Percentiles rank a stretch among this genome's conserved stretches.
Conservation (phyloP, 2,113 vertebrate species). For the Hippocampus comes region DNA sequence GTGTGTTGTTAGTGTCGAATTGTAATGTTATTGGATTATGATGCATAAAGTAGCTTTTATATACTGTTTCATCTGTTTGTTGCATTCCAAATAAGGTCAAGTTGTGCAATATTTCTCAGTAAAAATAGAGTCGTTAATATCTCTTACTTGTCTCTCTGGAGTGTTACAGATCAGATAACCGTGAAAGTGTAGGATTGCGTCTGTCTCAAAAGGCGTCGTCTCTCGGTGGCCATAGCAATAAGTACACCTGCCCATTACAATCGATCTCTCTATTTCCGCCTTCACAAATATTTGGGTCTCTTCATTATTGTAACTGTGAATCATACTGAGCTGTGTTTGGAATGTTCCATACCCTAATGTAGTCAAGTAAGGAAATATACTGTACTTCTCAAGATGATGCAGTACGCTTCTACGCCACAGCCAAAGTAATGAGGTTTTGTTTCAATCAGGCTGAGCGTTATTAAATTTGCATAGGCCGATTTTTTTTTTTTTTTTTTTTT, state of each 20-base stretch:
- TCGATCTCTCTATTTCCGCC: no score
- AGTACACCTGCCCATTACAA: neutral
- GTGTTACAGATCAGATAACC: neutral
- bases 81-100: neutral
- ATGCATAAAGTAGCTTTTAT: conserved; percentile 3
- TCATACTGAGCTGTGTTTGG: neutral
- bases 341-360: neutral
- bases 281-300: neutral
- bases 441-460: no score
- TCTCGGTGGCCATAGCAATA: neutral
- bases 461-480: neutral
- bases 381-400: neutral
- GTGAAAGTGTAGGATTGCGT: neutral
- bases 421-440: no score
- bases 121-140: neutral
- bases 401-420: neutral
- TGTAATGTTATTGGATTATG: conserved; percentile 4
- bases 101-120: neutral
- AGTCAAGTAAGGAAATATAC: neutral
- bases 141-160: neutral
- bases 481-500: neutral
- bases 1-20: neutral
- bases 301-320: neutral
- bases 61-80: neutral
- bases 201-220: neutral